phyloP scores from a whole-genome alignment of 2,888 invertebrate genomes.

The Leucophenga maculata region DNA sequence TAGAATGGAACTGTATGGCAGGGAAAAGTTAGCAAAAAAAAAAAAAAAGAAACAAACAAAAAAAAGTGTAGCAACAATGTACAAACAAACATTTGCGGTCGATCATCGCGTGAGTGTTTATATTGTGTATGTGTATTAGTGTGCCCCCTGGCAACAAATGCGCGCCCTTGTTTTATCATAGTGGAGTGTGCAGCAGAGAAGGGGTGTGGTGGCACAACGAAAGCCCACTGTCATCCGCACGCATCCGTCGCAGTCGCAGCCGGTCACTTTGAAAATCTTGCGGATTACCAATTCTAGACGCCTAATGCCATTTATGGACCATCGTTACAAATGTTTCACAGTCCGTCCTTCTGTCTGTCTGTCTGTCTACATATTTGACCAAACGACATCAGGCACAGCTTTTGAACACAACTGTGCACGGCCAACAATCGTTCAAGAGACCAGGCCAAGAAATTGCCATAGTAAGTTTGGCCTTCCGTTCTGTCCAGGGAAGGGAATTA shows the following conservation, averaged over 20 bases:
- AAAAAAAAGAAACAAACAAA: background rate
- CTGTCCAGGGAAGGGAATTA: background rate
- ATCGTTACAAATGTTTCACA: conserved; percentile 61
- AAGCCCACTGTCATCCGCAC: conserved; percentile 42
- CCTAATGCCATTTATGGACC: conserved; percentile 63
- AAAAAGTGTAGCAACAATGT: conserved; percentile 8
- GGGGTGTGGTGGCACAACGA: conserved; percentile 21
- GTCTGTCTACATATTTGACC: background rate
- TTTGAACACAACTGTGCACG: background rate
- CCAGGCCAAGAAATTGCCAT: background rate
- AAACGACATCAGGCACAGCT: no score
- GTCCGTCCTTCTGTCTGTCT: conserved; percentile 40
- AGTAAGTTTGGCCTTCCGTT: background rate
- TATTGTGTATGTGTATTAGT: conserved; percentile 44
- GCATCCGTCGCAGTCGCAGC: conserved; percentile 31
- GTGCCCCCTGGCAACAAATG: background rate
- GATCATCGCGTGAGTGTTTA: conserved; percentile 38
- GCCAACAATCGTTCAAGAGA: no score
- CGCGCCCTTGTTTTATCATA: no score
- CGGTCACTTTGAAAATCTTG: conserved; percentile 55
- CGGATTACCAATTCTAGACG: conserved; percentile 66
- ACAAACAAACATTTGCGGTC: conserved; percentile 31
- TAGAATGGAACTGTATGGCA: background rate
- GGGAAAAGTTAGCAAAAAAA: conserved; percentile 4
- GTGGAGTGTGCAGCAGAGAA: no score